phyloP scores from a whole-genome alignment of 2,888 invertebrate genomes.

The Trissoscelio sp. region DNA sequence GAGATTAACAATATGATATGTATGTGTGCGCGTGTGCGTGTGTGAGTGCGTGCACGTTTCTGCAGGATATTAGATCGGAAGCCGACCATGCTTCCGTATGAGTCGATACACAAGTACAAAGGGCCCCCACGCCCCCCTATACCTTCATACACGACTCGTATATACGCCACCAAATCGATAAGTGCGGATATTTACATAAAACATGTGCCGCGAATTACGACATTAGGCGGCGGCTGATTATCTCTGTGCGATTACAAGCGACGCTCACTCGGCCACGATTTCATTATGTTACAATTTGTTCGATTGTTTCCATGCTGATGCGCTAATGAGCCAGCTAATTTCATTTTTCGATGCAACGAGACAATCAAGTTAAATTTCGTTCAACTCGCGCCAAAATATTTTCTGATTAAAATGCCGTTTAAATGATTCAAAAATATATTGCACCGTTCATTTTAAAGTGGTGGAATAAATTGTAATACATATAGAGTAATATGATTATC shows the following conservation, averaged over 20 bases:
- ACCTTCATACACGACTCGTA: constrained; percentile 48
- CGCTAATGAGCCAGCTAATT: constrained; percentile 26
- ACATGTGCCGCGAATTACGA: constrained; percentile 60
- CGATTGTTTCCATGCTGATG: constrained; percentile 42
- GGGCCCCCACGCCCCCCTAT: constrained; percentile 41
- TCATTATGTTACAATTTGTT: constrained; percentile 53
- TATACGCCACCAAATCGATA: constrained; percentile 62
- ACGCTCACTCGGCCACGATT: constrained; percentile 20
- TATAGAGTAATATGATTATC: too few relatives aligned
- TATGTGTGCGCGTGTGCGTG: constrained; percentile 70
- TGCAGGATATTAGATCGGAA: constrained; percentile 71
- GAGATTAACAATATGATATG: constrained; percentile 81
- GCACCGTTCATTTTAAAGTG: too few relatives aligned
- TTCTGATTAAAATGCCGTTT: too few relatives aligned
- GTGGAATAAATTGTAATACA: too few relatives aligned
- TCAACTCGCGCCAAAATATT: neutral
- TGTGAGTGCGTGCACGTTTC: constrained; percentile 62
- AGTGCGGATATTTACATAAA: constrained; percentile 66
- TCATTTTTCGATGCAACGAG: neutral
- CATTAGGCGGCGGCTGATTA: constrained; percentile 48
- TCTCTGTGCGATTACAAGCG: constrained; percentile 31
- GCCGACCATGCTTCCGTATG: constrained; percentile 64
- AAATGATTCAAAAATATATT: too few relatives aligned
- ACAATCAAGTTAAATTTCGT: neutral
- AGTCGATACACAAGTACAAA: constrained; percentile 69